phyloP scores from a whole-genome alignment of 2,797 vertebrate species.

The Arctocebus calabarensis region DNA sequence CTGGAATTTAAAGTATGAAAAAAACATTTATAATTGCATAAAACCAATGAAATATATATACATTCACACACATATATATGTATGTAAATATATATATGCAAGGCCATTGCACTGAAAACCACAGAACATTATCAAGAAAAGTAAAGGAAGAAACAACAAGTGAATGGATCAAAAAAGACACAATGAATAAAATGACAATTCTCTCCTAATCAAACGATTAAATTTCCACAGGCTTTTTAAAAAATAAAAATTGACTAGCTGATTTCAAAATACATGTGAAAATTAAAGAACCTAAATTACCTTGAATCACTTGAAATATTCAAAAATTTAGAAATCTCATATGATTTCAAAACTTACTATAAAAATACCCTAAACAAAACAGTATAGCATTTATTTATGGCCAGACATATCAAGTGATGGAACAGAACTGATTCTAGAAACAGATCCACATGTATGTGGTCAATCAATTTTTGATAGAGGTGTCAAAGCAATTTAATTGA shows the following conservation, averaged over 20 bases:
- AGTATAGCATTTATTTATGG: not conserved
- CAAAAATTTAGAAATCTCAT: not conserved
- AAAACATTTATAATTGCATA: not conserved
- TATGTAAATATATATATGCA: not conserved
- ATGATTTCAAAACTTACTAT: slow-evolving; percentile 34
- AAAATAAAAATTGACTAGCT: not conserved
- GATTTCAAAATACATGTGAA: not conserved
- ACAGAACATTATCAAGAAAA: not conserved
- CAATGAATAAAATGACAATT: slow-evolving; percentile 3
- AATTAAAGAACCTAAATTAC: not conserved
- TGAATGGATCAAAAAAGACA: not conserved
- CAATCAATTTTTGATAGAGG: not conserved
- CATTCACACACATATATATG: not conserved
- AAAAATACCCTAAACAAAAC: not conserved
- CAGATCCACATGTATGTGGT: not conserved
- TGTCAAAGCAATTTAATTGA: not conserved
- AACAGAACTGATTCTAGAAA: slow-evolving; percentile 12
- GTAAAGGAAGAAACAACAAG: not conserved
- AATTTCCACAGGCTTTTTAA: not conserved
- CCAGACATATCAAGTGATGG: not conserved
- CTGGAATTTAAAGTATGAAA: slow-evolving; percentile 22
- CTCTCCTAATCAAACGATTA: not conserved
- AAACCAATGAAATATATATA: not conserved
- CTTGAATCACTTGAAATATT: not conserved
- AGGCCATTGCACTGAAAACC: not conserved